Conservation (phyloP, 2,113 vertebrate genomes). For the Stomatorhinus ivindoensis region DNA sequence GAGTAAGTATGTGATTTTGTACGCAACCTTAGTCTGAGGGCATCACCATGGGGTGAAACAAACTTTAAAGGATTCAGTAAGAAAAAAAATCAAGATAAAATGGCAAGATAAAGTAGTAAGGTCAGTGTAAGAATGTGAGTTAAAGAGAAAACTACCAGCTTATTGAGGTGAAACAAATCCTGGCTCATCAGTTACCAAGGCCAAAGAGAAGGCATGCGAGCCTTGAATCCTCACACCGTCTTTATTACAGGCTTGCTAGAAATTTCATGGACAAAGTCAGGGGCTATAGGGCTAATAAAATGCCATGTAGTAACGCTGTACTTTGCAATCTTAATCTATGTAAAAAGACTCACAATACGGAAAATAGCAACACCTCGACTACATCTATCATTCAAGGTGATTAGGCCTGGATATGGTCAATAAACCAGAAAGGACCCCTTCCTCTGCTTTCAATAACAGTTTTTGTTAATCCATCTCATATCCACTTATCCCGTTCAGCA, state of each 20-base stretch:
- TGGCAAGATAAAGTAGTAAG: not conserved
- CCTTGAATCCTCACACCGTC: not conserved
- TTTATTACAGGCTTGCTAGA: not conserved
- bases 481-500: not conserved
- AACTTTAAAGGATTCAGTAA: not conserved
- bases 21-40: not conserved
- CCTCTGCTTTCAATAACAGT: not conserved
- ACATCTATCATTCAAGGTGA: not conserved
- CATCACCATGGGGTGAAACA: not conserved
- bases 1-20: not conserved
- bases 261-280: not conserved
- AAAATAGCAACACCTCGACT: not conserved
- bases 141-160: not conserved
- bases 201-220: not conserved
- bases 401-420: not conserved
- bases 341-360: not conserved
- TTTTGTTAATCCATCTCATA: not conserved
- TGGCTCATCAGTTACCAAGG: not conserved
- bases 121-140: not conserved
- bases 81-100: not conserved
- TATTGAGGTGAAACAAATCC: not conserved
- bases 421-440: not conserved
- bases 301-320: not conserved
- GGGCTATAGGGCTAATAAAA: not conserved
- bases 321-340: not conserved